Base-by-base conservation (phyloP, 2,797 vertebrate species). In the Enteromius treurensis region DNA sequence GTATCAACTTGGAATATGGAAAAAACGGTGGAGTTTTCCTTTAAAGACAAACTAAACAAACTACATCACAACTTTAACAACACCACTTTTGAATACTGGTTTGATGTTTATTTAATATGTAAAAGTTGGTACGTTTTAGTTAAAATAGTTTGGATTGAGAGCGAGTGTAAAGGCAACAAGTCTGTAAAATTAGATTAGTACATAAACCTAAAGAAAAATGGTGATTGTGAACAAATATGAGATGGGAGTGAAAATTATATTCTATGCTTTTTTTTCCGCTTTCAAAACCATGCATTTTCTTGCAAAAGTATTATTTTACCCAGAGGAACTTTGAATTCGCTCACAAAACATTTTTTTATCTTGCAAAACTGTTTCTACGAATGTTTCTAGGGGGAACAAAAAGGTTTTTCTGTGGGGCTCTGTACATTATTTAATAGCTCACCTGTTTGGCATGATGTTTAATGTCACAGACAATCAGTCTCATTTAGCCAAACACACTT, bases 371-470 rank as follows among this genome's bases (percentile, higher is more conserved):
- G 49, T 51, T 37, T 37, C 34, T 51, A 17, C 49, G 5, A 51
- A 51, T 1, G 15, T 51, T 53, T 53, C 17, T 53, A 21, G 19
- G 51, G 49, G 51, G 17, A 53, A 19, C 51, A 53, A 53, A 53
- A 21, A 53, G 21, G 51, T 53, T 53, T 53, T 21, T 8, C 19
- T 53, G 51, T 53, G 51, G n/a, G 68, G n/a, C 40, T 17, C 6
- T n/a, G n/a, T 47, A 70, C n/a, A 70, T 47, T 47, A 70, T 14
- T 9, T 42, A 70, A 42, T 45, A 70, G 68, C 45, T 70, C 7
- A 47, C 40, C 40, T 47, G 40, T 69, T 69, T n/a, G 3, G 34
- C 34, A 37, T 45, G 21, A 23, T 42, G 40, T 42, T 7, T 23
- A 69, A 71, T 71, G 23, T 49, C 14, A 45, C 69, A 49, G 42